These are phyloP conservation scores for Pygoscelis adeliae DNA, from an alignment of 2,113 vertebrate species.

Conservation along the genomic window DNA sequence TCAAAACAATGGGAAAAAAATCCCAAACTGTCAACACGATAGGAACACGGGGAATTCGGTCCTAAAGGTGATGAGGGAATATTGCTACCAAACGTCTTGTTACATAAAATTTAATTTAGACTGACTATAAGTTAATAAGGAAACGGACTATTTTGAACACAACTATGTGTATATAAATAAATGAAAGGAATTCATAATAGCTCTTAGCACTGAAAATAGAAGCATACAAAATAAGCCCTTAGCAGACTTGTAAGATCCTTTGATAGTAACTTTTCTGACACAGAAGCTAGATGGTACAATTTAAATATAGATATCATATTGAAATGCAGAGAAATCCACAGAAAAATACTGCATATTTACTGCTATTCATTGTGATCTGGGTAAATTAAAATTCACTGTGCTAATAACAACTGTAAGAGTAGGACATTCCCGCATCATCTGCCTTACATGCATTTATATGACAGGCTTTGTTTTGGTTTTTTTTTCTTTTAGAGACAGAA, in stretches of 20 bases:
- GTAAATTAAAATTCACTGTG: conserved; percentile 6
- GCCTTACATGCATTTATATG: conserved; percentile 33
- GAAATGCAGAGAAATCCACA: conserved; percentile 11
- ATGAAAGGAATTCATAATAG: neutral
- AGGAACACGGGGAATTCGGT: neutral
- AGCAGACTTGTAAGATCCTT: neutral
- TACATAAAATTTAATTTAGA: conserved; percentile 2
- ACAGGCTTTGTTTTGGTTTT: conserved; percentile 14
- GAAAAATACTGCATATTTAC: neutral
- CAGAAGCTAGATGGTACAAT: neutral
- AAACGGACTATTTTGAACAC: conserved; percentile 26
- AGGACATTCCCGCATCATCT: conserved; percentile 18
- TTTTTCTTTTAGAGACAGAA: conserved; percentile 4
- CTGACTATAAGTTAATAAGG: conserved; percentile 34
- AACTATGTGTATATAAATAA: neutral
- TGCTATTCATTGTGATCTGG: neutral
- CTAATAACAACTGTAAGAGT: conserved; percentile 3
- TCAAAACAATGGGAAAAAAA: conserved; percentile 9
- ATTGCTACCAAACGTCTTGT: neutral
- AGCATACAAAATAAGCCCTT: neutral
- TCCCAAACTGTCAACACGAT: neutral
- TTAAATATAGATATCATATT: neutral
- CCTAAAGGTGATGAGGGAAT: neutral
- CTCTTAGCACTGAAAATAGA: neutral
- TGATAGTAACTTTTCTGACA: neutral